A percentile compares a stretch with the other conserved stretches of the same genome.
Evolutionary conservation across 2,113 vertebrate species (phyloP).

Genomic region (Bos indicus): DNA sequence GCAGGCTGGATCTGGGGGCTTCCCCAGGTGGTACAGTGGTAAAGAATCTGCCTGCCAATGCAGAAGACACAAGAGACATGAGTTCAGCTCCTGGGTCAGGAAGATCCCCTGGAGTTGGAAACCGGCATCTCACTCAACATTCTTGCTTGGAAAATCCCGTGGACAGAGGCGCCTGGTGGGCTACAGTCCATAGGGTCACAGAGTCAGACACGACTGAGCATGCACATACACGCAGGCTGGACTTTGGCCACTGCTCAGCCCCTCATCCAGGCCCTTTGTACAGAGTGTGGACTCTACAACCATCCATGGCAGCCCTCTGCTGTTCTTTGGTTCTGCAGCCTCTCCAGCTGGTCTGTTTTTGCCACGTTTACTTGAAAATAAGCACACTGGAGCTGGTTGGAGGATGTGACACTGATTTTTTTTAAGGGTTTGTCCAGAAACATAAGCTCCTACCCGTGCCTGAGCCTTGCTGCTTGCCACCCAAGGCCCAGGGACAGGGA

Average conservation of each 20-base stretch:
- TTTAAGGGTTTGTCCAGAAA: background rate
- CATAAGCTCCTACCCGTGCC: background rate
- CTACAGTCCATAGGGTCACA: background rate
- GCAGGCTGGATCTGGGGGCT: background rate
- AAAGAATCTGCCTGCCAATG: background rate
- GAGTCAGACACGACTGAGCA: background rate
- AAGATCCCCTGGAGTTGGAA: background rate
- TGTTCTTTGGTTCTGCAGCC: fast-evolving
- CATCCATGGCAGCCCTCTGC: fast-evolving
- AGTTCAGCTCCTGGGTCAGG: background rate
- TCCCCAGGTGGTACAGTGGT: background rate
- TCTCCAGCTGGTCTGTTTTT: background rate
- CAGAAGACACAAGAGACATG: background rate
- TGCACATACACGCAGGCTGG: background rate
- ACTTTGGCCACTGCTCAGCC: too few relatives aligned
- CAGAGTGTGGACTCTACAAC: fast-evolving
- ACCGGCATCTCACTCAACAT: background rate
- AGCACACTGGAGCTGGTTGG: background rate
- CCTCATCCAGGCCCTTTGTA: background rate
- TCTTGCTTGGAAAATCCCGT: background rate
- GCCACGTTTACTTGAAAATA: background rate
- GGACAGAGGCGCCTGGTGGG: background rate
- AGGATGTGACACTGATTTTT: background rate
- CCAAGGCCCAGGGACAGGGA: background rate
- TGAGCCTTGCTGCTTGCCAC: background rate